These are phyloP conservation scores for Caerostris darwini DNA, from an alignment of 1,140 invertebrate genomes.

Conservation along the genomic window DNA sequence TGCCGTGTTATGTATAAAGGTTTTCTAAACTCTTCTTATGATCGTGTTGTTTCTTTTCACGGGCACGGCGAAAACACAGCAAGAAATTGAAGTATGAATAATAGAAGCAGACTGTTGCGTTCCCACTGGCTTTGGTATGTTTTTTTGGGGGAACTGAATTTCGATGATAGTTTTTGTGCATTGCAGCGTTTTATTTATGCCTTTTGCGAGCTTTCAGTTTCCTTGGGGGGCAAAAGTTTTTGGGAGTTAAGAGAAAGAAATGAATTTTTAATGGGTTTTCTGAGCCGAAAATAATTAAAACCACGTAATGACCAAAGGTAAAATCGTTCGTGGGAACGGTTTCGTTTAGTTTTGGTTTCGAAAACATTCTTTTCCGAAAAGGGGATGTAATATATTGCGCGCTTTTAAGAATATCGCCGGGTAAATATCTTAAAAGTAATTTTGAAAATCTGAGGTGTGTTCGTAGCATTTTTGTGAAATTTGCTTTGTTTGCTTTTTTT, in stretches of 20 bases:
- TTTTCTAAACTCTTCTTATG: conserved; percentile 56
- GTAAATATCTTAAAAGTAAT: no score
- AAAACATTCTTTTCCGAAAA: no score
- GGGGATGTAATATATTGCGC: no score
- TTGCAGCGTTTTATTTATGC: conserved; percentile 51
- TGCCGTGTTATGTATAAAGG: conserved; percentile 20
- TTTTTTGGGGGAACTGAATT: conserved; percentile 6
- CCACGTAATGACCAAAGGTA: conserved; percentile 3
- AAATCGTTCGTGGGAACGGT: no score
- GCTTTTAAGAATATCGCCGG: no score
- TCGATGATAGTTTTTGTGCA: conserved; percentile 47
- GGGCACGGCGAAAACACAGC: conserved; percentile 30
- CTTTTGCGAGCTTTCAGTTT: not conserved
- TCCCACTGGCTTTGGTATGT: conserved; percentile 57
- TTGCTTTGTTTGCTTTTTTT: no score
- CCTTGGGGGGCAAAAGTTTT: no score
- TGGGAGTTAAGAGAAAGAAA: not conserved
- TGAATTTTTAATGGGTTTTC: conserved; percentile 63
- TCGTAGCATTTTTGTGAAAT: no score
- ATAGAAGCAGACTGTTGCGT: conserved; percentile 72
- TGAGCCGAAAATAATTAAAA: conserved; percentile 54
- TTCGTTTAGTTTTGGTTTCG: no score
- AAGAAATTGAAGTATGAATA: conserved; percentile 76
- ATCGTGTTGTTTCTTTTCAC: conserved; percentile 72
- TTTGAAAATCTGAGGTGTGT: no score